These are phyloP conservation scores for Oscheius sp. DNA, from an alignment of 2,888 invertebrate species.

Conservation along the genomic window DNA sequence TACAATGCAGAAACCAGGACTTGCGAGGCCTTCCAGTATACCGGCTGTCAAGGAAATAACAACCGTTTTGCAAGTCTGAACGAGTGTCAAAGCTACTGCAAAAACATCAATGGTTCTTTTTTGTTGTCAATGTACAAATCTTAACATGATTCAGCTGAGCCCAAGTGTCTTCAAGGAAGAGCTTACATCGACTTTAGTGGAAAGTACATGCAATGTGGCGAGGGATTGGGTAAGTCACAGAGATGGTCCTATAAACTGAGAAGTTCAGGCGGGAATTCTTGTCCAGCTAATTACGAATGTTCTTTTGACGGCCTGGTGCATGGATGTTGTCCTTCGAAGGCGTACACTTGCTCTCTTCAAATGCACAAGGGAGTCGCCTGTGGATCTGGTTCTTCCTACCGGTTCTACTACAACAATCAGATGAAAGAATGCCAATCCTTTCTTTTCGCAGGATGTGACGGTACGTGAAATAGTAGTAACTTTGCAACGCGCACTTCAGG, in stretches of 20 bases:
- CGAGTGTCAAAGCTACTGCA: conserved; percentile 61
- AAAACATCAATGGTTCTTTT: conserved; percentile 54
- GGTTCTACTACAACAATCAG: conserved; percentile 59
- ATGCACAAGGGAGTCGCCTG: conserved; percentile 58
- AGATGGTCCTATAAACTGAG: too few species aligned
- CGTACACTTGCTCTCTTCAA: conserved; percentile 60
- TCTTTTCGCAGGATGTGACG: conserved; percentile 62
- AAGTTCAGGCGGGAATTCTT: conserved; percentile 42
- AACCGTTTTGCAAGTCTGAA: conserved; percentile 60
- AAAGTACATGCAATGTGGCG: conserved; percentile 56
- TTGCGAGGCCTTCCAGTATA: conserved; percentile 57
- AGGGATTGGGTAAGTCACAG: conserved; percentile 33
- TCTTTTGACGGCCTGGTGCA: conserved; percentile 58
- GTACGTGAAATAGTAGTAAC: conserved; percentile 6
- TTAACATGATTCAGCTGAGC: conserved; percentile 49
- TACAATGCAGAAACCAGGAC: conserved; percentile 58
- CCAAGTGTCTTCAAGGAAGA: conserved; percentile 56
- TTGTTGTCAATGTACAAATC: neutral
- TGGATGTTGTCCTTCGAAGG: conserved; percentile 65
- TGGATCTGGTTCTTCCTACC: conserved; percentile 54
- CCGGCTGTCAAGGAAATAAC: conserved; percentile 62
- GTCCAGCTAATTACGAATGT: conserved; percentile 65
- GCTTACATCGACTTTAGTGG: conserved; percentile 59
- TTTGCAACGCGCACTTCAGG: too few species aligned
- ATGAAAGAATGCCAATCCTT: conserved; percentile 61